Conservation (phyloP, 2,888 invertebrate genomes). For the Abrostola triplasia region DNA sequence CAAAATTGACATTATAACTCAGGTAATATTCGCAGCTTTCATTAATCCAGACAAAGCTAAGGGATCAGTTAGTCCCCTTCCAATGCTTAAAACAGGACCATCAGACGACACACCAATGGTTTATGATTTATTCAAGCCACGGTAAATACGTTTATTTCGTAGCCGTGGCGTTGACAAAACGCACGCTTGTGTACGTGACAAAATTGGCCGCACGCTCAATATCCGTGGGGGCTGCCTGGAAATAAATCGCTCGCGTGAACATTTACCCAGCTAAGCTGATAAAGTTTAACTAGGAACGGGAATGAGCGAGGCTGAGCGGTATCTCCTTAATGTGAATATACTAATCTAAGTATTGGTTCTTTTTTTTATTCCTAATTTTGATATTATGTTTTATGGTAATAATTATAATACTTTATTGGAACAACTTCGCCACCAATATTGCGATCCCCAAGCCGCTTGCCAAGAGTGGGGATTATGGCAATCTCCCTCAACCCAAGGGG, state of each 20-base stretch:
- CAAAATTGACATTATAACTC: too few species aligned
- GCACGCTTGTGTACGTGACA: constrained; percentile 55
- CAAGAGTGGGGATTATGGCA: too few species aligned
- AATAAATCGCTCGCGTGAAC: constrained; percentile 49
- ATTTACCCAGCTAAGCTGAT: constrained; percentile 46
- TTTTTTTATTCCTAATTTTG: neutral
- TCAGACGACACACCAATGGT: constrained; percentile 38
- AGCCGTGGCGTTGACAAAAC: constrained; percentile 60
- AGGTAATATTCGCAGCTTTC: neutral
- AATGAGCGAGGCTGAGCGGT: constrained; percentile 30
- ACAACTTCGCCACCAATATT: too few species aligned
- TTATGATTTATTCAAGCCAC: constrained; percentile 63
- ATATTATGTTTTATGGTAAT: too few species aligned
- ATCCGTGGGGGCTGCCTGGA: constrained; percentile 43
- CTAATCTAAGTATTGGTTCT: neutral
- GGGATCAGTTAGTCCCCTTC: constrained; percentile 5
- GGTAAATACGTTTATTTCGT: constrained; percentile 62
- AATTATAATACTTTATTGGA: too few species aligned
- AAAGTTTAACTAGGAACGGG: constrained; percentile 30
- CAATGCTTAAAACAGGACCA: constrained; percentile 38
- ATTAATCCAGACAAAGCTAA: constrained; percentile 1
- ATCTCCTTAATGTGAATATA: constrained; percentile 10
- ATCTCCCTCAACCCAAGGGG: too few species aligned
- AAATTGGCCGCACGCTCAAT: constrained; percentile 57
- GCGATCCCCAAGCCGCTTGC: too few species aligned